Evolutionary conservation across 2,113 vertebrate genomes (phyloP).

Genomic region (Plectropomus leopardus): DNA sequence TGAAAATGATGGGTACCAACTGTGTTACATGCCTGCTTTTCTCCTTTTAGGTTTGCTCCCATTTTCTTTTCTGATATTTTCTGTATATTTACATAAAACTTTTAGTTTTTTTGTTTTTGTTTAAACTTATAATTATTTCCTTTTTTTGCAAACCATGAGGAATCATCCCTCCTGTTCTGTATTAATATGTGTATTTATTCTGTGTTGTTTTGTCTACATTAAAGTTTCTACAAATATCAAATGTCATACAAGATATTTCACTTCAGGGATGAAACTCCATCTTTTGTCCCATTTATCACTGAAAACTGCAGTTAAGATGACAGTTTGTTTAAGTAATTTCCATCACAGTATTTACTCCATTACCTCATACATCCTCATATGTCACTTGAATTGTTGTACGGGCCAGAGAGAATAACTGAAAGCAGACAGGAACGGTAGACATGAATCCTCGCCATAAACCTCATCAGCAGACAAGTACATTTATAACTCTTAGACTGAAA

Average conservation of each 20-base stretch:
- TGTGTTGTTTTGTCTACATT: conserved; percentile 69
- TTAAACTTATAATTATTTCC: conserved; percentile 11
- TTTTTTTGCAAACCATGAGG: conserved; percentile 15
- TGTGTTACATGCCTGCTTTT: conserved; percentile 19
- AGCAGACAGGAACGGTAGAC: neutral
- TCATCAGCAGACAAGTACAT: neutral
- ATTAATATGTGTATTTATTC: conserved; percentile 41
- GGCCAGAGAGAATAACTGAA: neutral
- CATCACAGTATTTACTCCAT: neutral
- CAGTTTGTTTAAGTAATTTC: neutral
- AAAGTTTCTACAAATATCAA: conserved; percentile 68
- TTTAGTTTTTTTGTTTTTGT: conserved; percentile 16
- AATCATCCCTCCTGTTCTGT: conserved; percentile 19
- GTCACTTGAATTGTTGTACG: neutral
- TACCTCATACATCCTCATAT: neutral
- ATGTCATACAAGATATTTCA: conserved; percentile 3
- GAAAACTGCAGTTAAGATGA: neutral
- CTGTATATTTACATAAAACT: neutral
- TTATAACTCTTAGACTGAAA: neutral
- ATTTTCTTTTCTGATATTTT: conserved; percentile 1
- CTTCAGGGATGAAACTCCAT: neutral
- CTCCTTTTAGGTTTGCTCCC: conserved; percentile 25
- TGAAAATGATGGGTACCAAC: conserved; percentile 5
- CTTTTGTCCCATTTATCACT: neutral
- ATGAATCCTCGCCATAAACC: conserved; percentile 13